phyloP scores from a whole-genome alignment of 2,888 invertebrate genomes.

The Frankliniella intonsa region DNA sequence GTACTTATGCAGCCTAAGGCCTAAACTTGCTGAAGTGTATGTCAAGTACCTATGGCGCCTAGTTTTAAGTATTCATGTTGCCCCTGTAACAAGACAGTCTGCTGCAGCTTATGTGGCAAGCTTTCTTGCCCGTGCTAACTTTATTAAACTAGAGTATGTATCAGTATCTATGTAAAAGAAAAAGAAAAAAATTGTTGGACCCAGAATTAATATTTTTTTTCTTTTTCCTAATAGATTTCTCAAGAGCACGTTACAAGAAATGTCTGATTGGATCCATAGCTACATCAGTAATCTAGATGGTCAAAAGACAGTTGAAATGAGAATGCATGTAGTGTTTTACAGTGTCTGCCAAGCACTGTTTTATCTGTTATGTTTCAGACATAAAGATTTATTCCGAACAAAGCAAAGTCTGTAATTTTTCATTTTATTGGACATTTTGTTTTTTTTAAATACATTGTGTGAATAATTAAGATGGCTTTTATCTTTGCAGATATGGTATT shows the following conservation, averaged over 20 bases:
- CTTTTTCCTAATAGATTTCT: conserved; percentile 53
- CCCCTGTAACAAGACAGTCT: conserved; percentile 61
- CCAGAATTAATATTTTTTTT: conserved; percentile 24
- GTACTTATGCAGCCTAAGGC: conserved; percentile 64
- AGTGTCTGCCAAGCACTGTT: conserved; percentile 88
- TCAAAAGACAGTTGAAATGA: conserved; percentile 54
- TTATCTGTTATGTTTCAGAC: conserved; percentile 85
- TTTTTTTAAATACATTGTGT: background rate
- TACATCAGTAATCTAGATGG: conserved; percentile 60
- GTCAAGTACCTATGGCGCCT: conserved; percentile 68
- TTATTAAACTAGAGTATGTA: conserved; percentile 57
- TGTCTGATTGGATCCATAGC: conserved; percentile 78
- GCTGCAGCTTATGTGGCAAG: conserved; percentile 72
- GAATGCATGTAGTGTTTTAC: conserved; percentile 84
- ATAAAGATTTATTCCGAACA: conserved; percentile 71
- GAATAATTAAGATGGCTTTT: conserved; percentile 34
- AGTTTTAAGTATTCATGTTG: conserved; percentile 60
- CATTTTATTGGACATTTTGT: background rate
- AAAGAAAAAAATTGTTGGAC: too few relatives aligned
- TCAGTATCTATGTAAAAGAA: background rate
- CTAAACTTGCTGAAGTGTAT: conserved; percentile 58
- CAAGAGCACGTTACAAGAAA: conserved; percentile 60
- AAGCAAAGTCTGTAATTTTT: conserved; percentile 63
- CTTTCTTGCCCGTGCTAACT: conserved; percentile 64
- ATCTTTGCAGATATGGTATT: conserved; percentile 66